A percentile compares a stretch with the other conserved stretches of the same genome.
phyloP scores from a whole-genome alignment of 2,797 vertebrate genomes.

The Heliangelus exortis region DNA sequence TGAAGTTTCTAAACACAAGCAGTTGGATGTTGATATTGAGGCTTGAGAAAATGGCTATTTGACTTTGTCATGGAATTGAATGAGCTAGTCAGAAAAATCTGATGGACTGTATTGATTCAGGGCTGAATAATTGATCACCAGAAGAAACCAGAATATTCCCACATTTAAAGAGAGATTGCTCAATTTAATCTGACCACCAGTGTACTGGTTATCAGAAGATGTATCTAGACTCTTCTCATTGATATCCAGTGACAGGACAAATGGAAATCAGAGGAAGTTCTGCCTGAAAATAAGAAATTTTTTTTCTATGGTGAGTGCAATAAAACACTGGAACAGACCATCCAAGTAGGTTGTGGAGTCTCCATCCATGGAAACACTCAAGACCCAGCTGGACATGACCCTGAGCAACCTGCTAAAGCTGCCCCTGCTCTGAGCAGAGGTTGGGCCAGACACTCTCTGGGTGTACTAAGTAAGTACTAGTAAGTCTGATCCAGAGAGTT shows the following conservation, averaged over 20 bases:
- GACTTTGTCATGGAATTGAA: background rate
- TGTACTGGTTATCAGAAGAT: background rate
- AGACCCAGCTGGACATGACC: accelerated
- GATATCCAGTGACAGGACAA: background rate
- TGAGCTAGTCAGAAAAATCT: background rate
- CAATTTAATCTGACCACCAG: background rate
- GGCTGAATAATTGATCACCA: background rate
- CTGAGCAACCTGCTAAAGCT: background rate
- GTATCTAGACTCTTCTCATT: background rate
- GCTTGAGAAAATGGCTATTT: constrained; percentile 12
- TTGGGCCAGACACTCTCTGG: background rate
- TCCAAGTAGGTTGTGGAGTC: background rate
- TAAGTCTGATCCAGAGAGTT: background rate
- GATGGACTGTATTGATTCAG: background rate
- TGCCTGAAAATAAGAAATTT: background rate
- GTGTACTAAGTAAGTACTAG: background rate
- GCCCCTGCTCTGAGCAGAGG: background rate
- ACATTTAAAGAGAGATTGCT: background rate
- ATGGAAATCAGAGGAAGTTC: background rate
- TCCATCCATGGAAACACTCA: background rate
- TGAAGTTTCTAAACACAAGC: constrained; percentile 20
- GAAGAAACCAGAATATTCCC: background rate
- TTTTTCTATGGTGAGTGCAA: background rate
- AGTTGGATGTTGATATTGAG: background rate
- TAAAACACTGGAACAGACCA: background rate